phyloP scores from a whole-genome alignment of 1,140 invertebrate genomes.

The Halesus radiatus region DNA sequence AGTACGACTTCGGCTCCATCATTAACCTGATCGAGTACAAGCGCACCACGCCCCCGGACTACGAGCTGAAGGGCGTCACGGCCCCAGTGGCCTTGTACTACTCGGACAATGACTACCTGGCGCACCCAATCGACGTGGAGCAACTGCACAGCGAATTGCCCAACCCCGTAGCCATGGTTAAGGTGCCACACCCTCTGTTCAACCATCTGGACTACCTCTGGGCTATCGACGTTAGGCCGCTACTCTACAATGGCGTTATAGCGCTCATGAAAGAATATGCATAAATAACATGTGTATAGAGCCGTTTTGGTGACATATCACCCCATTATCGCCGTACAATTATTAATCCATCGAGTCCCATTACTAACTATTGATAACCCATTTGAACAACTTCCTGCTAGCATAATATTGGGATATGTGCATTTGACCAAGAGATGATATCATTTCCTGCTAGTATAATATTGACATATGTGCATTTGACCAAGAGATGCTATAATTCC shows the following conservation, averaged over 20 bases:
- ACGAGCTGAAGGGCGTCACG: conserved; percentile 72
- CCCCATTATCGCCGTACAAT: no score
- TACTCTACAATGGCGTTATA: conserved; percentile 74
- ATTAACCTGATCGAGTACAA: conserved; percentile 71
- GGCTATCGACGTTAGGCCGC: conserved; percentile 72
- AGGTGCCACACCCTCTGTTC: conserved; percentile 71
- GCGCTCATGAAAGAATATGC: no score
- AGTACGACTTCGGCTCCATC: conserved; percentile 75
- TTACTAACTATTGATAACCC: no score
- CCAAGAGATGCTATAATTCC: no score
- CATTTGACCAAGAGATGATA: no score
- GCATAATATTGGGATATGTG: no score
- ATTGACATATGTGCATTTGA: no score
- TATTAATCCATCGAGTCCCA: no score
- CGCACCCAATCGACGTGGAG: conserved; percentile 65
- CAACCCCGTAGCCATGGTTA: conserved; percentile 71
- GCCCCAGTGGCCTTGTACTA: conserved; percentile 79
- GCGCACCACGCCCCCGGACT: conserved; percentile 65
- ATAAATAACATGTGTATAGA: no score
- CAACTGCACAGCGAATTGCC: conserved; percentile 66
- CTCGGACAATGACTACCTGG: conserved; percentile 79
- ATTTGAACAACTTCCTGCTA: no score
- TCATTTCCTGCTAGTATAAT: no score
- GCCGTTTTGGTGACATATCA: no score
- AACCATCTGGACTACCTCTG: conserved; percentile 80